Base-by-base conservation (phyloP, 2,888 invertebrate genomes). In the Lottia gigantea region DNA sequence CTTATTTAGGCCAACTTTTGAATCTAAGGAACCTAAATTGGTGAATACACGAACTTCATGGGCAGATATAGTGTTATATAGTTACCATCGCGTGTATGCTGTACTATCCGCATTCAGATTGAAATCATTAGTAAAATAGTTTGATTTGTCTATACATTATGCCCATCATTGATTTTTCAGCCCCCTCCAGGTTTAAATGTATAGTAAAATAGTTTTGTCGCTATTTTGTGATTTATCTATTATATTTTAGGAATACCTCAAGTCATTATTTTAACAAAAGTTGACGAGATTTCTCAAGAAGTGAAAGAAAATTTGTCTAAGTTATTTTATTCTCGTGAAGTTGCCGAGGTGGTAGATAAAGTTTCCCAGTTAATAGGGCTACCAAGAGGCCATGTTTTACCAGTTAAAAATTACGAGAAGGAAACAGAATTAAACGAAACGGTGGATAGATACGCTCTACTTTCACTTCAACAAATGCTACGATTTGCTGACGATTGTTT, bases 251-350 rank as follows among this genome's bases (percentile, higher is more conserved):
- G 74, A 25, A 69, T 81, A 12, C 79, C 81, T 8, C 78, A 78
- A 46, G 71, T 77, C 26, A 74, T 80, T 12, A 62, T 81, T 14
- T 64, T 81, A 26, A 81, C 81, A 12, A 80, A 81, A 67, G 72
- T 81, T 6, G 80, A 81, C 70, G 71, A 76, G 23, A 70, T 77
- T 0, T 79, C 76, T 62, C 61, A 67, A n/a, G 65, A 69, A n/a
- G 73, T 78, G 31, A 71, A 73, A 16, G 71, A 73, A 19, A 71
- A 78, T 70, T 55, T 74, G 0, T 72, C 76, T 12, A 47, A 68
- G 25, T 68, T 74, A 12, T 78, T 76, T 67, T 67, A 68, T 25
- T 76, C 77, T 46, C 64, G 71, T 12, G 66, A 66, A 1, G 67
- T 79, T n/a, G 62, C 71, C 11, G 72, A 76, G 12, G 47, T 66